Conservation (phyloP, 2,888 invertebrate species). For the Drosophila picticornis region DNA sequence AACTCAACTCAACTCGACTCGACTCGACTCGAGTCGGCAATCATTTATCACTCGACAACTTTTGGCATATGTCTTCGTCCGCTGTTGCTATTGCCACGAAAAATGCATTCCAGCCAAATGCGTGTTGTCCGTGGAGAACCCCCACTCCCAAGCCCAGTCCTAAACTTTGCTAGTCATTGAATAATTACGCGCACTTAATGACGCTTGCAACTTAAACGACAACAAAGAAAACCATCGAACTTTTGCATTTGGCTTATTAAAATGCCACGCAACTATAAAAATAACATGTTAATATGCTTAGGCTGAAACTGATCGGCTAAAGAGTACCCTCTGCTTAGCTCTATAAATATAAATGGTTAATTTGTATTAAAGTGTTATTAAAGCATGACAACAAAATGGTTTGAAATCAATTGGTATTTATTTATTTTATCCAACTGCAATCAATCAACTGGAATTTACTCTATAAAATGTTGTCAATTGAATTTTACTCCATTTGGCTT, state of each 20-base stretch:
- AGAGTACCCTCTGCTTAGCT: slow-evolving; percentile 20
- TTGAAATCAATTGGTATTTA: neutral
- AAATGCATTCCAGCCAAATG: slow-evolving; percentile 55
- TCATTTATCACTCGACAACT: slow-evolving; percentile 57
- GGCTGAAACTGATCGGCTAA: neutral
- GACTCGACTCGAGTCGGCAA: slow-evolving; percentile 17
- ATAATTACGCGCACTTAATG: slow-evolving; percentile 83
- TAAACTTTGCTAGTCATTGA: slow-evolving; percentile 74
- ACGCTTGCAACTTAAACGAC: slow-evolving; percentile 62
- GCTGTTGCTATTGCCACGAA: slow-evolving; percentile 15
- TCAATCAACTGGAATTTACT: neutral
- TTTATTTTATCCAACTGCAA: neutral
- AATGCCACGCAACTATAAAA: slow-evolving; percentile 70
- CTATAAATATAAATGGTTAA: neutral
- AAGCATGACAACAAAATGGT: neutral
- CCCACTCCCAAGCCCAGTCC: neutral
- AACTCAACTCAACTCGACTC: neutral
- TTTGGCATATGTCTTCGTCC: slow-evolving; percentile 55
- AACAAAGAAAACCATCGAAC: slow-evolving; percentile 38
- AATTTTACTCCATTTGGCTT: neutral
- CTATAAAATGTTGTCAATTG: neutral
- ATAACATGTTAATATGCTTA: slow-evolving; percentile 15
- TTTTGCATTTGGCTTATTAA: slow-evolving; percentile 68
- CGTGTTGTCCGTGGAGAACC: slow-evolving; percentile 26
- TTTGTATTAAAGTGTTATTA: neutral